These are phyloP conservation scores for Danaus chrysippus DNA, from an alignment of 2,888 invertebrate species.

Conservation along the genomic window DNA sequence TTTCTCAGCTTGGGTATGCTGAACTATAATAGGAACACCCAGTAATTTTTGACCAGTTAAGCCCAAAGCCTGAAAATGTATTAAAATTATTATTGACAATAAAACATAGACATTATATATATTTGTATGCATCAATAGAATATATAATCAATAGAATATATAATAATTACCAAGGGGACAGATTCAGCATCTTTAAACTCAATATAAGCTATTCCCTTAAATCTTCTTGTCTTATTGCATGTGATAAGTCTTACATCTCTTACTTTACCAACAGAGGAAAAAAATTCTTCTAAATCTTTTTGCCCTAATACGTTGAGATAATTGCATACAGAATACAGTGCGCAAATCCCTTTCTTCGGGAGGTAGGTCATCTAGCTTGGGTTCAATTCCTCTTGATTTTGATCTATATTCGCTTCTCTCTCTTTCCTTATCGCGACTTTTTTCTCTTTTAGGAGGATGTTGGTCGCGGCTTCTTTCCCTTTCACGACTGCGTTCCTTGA, in stretches of 20 bases:
- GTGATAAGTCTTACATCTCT: slow-evolving; percentile 98
- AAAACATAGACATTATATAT: no score
- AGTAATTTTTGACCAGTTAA: slow-evolving; percentile 96
- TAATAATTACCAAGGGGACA: slow-evolving; percentile 88
- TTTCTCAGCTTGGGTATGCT: slow-evolving; percentile 97
- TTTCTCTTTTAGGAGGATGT: slow-evolving; percentile 49
- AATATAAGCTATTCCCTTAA: slow-evolving; percentile 99
- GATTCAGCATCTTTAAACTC: slow-evolving; percentile 99
- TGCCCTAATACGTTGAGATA: slow-evolving; percentile 95
- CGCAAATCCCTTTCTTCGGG: slow-evolving; percentile 99
- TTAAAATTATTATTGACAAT: slow-evolving; percentile 10
- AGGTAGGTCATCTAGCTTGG: slow-evolving; percentile 87
- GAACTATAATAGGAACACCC: slow-evolving; percentile 98
- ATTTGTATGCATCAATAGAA: neutral
- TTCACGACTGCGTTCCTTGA: slow-evolving; percentile 49
- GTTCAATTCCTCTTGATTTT: slow-evolving; percentile 75
- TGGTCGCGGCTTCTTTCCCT: slow-evolving; percentile 45
- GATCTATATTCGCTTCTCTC: slow-evolving; percentile 58
- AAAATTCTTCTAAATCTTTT: slow-evolving; percentile 98
- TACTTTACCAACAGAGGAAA: slow-evolving; percentile 98
- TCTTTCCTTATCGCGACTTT: slow-evolving; percentile 53
- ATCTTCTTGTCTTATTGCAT: slow-evolving; percentile 98
- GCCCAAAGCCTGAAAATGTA: slow-evolving; percentile 88
- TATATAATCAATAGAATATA: neutral
- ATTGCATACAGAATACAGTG: slow-evolving; percentile 99